Percentiles rank a stretch among this genome's conserved stretches.
Evolutionary conservation across 92 coral and sea anemone genomes (phyloP).

Genomic region (Zoanthus solanderi): DNA sequence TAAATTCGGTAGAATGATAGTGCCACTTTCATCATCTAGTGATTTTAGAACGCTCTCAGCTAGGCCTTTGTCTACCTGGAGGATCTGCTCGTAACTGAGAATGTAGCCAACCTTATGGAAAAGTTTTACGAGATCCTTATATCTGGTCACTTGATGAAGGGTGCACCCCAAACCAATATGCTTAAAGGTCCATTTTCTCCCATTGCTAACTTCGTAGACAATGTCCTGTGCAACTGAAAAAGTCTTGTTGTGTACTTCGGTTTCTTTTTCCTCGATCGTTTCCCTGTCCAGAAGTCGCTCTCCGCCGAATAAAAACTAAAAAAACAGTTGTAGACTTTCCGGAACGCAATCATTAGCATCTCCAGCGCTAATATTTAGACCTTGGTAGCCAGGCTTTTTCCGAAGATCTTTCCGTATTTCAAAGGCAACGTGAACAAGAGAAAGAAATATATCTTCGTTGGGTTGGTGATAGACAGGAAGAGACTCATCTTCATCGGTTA

Average conservation of each 20-base stretch:
- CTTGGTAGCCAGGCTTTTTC: constrained; percentile 11
- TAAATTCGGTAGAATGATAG: constrained; percentile 63
- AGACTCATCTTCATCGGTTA: too few species aligned
- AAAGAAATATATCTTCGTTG: too few species aligned
- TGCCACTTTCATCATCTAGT: constrained; percentile 14
- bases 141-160: constrained; percentile 71
- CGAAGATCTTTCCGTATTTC: background rate
- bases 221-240: constrained; percentile 58
- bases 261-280: constrained; percentile 48
- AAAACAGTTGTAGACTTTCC: constrained; percentile 37
- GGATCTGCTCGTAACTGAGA: background rate
- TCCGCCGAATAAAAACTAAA: background rate
- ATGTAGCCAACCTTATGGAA: too few species aligned
- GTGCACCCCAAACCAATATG: constrained; percentile 70
- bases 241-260: constrained; percentile 49
- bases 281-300: constrained; percentile 9
- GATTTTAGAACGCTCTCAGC: constrained; percentile 45
- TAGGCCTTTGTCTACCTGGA: constrained; percentile 61
- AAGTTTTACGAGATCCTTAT: constrained; percentile 42
- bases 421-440: too few species aligned
- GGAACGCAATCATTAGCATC: constrained; percentile 29
- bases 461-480: too few species aligned
- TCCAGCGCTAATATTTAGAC: background rate
- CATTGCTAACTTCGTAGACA: constrained; percentile 59
- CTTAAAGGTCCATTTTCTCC: constrained; percentile 73